Conservation (phyloP, 2,113 vertebrate species). For the Equus quagga region DNA sequence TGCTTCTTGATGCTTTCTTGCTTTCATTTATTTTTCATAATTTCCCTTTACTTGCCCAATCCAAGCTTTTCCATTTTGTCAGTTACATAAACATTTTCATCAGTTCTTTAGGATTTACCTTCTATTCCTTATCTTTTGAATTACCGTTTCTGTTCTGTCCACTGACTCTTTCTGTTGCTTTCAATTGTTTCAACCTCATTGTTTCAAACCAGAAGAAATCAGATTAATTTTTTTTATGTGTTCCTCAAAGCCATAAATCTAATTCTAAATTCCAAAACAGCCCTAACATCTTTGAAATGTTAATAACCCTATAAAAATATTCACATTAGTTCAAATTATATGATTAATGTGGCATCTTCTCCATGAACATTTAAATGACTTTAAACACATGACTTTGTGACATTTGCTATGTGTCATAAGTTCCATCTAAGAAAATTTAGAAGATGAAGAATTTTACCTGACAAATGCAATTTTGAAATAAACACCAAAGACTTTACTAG, state of each 20-base stretch:
- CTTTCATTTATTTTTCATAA: not conserved
- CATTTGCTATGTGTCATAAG: conserved; percentile 40
- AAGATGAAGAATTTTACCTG: not conserved
- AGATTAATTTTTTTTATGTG: conserved; percentile 68
- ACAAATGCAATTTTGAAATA: conserved; percentile 39
- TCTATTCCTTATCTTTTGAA: conserved; percentile 19
- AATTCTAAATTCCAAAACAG: conserved; percentile 80
- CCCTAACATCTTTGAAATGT: conserved; percentile 80
- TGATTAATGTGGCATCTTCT: conserved; percentile 80
- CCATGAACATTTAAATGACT: conserved; percentile 70
- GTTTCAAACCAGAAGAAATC: conserved; percentile 68
- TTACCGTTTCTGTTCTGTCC: conserved; percentile 6
- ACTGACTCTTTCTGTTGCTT: conserved; percentile 2
- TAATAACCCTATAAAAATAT: conserved; percentile 84
- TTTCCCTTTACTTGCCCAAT: not conserved
- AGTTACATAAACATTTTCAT: not conserved
- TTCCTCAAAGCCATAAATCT: conserved; percentile 77
- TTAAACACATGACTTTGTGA: conserved; percentile 61
- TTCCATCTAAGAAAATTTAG: conserved; percentile 46
- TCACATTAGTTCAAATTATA: conserved; percentile 80
- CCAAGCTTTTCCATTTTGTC: not conserved
- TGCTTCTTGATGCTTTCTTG: not conserved
- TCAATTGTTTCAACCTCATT: conserved; percentile 32
- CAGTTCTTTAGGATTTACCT: not conserved
- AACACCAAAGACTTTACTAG: not conserved